Percentiles rank a stretch among this genome's conserved stretches.
These are phyloP conservation scores for Romanogobio albipinnatus DNA, from an alignment of 2,113 vertebrate genomes.

Conservation along the genomic window DNA sequence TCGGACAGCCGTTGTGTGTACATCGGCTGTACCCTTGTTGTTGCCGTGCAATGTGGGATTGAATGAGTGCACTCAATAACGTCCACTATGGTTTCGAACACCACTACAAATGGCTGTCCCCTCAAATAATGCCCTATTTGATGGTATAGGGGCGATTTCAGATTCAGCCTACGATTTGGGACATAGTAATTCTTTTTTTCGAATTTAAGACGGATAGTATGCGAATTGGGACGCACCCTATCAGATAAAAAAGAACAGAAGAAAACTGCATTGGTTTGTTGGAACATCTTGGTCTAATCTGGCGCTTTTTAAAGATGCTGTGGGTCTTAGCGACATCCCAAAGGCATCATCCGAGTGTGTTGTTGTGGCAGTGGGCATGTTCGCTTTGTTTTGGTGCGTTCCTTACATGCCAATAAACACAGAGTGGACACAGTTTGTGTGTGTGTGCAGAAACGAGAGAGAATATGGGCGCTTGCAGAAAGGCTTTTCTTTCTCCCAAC, in stretches of 20 bases:
- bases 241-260: not conserved
- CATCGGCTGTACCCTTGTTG: no score
- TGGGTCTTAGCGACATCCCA: not conserved
- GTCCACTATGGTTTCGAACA: no score
- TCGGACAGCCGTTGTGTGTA: no score
- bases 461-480: not conserved
- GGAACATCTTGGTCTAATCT: not conserved
- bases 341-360: not conserved
- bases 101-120: no score
- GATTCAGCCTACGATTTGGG: no score
- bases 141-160: no score
- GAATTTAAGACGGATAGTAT: no score
- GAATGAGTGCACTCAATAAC: no score
- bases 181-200: no score
- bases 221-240: not conserved
- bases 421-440: not conserved
- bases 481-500: no score
- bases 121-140: no score
- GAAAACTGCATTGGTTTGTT: not conserved
- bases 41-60: no score
- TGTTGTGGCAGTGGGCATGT: slow-evolving; percentile 2
- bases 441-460: not conserved
- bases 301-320: not conserved
- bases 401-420: slow-evolving; percentile 12
- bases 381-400: not conserved